Conservation (phyloP, 2,888 invertebrate species). For the Napeogenes sylphis region DNA sequence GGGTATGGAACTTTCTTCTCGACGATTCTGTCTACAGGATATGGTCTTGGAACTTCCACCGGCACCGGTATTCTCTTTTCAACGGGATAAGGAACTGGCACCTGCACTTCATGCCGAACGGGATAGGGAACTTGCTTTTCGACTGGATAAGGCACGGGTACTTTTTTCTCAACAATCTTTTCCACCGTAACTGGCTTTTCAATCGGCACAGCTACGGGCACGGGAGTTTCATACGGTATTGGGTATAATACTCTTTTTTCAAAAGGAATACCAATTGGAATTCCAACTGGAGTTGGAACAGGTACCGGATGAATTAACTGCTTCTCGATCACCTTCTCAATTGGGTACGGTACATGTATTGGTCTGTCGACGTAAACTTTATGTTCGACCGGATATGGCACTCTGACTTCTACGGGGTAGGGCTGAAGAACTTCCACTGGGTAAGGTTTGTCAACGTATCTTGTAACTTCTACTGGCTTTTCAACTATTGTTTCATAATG, state of each 20-base stretch:
- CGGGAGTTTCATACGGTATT: slow-evolving; percentile 61
- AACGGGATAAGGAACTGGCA: slow-evolving; percentile 54
- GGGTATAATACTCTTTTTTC: slow-evolving; percentile 61
- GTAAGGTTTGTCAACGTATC: slow-evolving; percentile 77
- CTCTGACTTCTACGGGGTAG: slow-evolving; percentile 74
- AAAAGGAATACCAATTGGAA: slow-evolving; percentile 59
- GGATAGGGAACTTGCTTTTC: slow-evolving; percentile 71
- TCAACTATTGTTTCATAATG: slow-evolving; percentile 75
- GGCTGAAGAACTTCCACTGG: slow-evolving; percentile 74
- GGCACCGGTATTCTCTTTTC: slow-evolving; percentile 76
- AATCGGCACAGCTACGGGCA: slow-evolving; percentile 63
- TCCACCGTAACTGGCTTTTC: slow-evolving; percentile 60
- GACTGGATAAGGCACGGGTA: slow-evolving; percentile 70
- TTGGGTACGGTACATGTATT: slow-evolving; percentile 67
- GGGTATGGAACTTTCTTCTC: slow-evolving; percentile 70
- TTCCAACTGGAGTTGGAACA: slow-evolving; percentile 65
- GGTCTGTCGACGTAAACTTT: slow-evolving; percentile 74
- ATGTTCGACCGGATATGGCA: slow-evolving; percentile 71
- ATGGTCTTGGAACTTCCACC: slow-evolving; percentile 66
- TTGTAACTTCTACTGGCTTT: slow-evolving; percentile 72
- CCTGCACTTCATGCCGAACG: slow-evolving; percentile 58
- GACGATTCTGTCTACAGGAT: slow-evolving; percentile 73
- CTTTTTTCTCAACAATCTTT: slow-evolving; percentile 64
- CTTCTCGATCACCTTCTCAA: slow-evolving; percentile 76
- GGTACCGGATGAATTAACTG: slow-evolving; percentile 60